Base-by-base conservation (phyloP, 2,888 invertebrate genomes). In the Erebia epiphron region DNA sequence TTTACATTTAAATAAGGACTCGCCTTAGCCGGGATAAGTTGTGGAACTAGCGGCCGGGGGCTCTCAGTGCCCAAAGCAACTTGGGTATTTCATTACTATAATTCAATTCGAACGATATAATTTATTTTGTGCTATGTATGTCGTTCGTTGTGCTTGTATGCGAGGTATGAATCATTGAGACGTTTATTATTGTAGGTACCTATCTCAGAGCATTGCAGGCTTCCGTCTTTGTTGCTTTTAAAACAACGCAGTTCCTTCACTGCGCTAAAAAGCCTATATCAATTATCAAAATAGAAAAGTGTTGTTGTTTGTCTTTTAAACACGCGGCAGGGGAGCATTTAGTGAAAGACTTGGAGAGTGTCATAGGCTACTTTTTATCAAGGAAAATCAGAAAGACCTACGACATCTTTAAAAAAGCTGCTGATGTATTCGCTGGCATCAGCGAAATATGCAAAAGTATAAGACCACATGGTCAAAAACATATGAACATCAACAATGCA, bases 1-100 rank as follows among this genome's bases (percentile, higher is more conserved):
- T 96, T 96, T 96, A 95, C 96, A 96, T 96, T 96, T 96, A 96
- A 96, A 96, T 96, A 96, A 96, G 96, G 96, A 95, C 90, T 92
- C 83, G 93, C 93, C 92, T 93, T 93, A 92, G 92, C 83, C 82
- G 88, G 92, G 92, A 93, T 93, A 93, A 93, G 92, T 93, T 93
- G 92, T 83, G 90, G 91, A 93, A 93, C 93, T 93, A 93, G 91
- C 85, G 86, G 88, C 91, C 90, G 82, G 90, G 87, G 89, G 89
- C 92, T 83, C 85, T 84, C 83, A 86, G 79, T 83, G 89, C 92
- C 91, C 88, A 91, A 90, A 91, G 91, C 90, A 87, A 86, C 83
- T 85, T 84, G 85, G 85, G 85, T 89, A 88, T 92, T 90, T 87
- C 90, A 92, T 92, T 92, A 92, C 88, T 90, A 90, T 92, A 92